Evolutionary conservation across 1,140 invertebrate species (phyloP), one percentile per base, ranked within the genome.

Genomic region (Aphelenchoides avenae): DNA sequence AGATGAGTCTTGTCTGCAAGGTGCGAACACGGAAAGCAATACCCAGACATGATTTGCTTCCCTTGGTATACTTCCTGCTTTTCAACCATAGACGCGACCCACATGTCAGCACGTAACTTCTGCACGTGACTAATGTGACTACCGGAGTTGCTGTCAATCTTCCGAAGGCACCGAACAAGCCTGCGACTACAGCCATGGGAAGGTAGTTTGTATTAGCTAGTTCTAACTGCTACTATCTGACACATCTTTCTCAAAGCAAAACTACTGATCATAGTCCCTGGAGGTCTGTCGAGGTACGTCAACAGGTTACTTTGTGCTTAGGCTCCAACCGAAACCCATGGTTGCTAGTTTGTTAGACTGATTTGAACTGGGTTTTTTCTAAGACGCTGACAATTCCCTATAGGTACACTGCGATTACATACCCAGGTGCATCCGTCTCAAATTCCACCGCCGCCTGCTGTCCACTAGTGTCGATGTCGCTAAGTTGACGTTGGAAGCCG

Each of bases 401-500:
- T 18, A 15, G 3, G 37, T 39, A 20, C 37, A 39, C 18, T 18
- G 24, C 24, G 15, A 18, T 39, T 1, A 1, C 15, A 39, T 39
- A 18, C 24, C 1, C 37, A 18, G 11, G 56, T 13, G 15, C 27
- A 11, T 55, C n/a, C 2, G 20, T 22, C 15, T 52, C 44, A 22
- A 54, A 52, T 13, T 54, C 50, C 13, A 52, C n/a, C n/a, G 50
- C 50, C 20, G 5, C 13, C 15, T 39, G 42, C 7, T 52, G 50
- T 52, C 50, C 11, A 1, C 22, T 18, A 15, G 46, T 52, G 46
- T 52, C 50, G 24, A 52, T 52, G 33, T 52, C 50, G 29, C 44
- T 53, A 20, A 52, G 48, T 56, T 52, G 50, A 2, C 50, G 50
- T 54, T 52, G 49, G 6, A 52, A 7, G 13, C 6, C 20, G 15